phyloP scores from a whole-genome alignment of 2,888 invertebrate genomes.

The Cepaea hortensis region DNA sequence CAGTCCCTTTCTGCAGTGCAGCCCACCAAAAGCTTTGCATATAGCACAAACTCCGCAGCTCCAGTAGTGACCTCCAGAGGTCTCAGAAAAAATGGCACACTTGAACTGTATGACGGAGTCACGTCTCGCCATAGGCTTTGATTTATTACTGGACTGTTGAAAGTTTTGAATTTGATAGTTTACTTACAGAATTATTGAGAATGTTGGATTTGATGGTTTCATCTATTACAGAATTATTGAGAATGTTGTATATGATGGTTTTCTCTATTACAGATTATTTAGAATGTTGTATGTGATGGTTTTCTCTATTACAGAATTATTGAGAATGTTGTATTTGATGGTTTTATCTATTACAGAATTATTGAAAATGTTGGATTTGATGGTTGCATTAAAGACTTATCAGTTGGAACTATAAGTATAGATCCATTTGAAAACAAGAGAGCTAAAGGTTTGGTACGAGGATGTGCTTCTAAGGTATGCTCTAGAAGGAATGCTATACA shows the following conservation, averaged over 20 bases:
- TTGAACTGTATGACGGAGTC: no score
- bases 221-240: conserved; percentile 77
- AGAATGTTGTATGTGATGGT: no score
- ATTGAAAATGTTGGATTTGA: conserved; percentile 83
- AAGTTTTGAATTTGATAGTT: no score
- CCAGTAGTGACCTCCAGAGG: no score
- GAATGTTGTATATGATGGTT: no score
- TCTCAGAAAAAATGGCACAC: no score
- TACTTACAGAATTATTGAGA: conserved; percentile 63
- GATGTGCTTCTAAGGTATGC: conserved; percentile 86
- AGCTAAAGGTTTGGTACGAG: conserved; percentile 88
- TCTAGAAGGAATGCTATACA: not conserved
- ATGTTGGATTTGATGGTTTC: conserved; percentile 90
- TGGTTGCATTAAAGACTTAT: conserved; percentile 92
- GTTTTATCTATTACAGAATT: conserved; percentile 78
- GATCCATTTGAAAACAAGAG: conserved; percentile 82
- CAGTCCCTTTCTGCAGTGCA: no score
- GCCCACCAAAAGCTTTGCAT: no score
- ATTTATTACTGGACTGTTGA: not conserved
- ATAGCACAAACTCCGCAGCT: no score
- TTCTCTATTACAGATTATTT: not conserved
- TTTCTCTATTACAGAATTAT: not conserved
- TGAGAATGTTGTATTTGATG: no score
- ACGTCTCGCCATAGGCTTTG: no score
- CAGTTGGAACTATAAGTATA: conserved; percentile 84